phyloP scores from a whole-genome alignment of 2,797 vertebrate genomes.

The Clarias laeviceps region DNA sequence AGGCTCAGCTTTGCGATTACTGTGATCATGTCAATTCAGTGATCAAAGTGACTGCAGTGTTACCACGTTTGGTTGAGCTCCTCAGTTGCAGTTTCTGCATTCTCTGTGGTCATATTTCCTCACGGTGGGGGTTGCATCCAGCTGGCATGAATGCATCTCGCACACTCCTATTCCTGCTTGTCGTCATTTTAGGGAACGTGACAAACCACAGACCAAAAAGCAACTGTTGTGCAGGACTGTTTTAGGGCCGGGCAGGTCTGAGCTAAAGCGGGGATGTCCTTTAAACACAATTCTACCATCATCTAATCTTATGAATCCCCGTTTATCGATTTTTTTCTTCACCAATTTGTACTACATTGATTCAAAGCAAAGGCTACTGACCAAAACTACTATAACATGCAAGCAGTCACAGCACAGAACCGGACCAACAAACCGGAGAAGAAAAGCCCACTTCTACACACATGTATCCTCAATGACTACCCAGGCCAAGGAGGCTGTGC shows the following conservation, averaged over 20 bases:
- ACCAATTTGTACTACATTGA: background rate
- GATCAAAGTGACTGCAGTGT: constrained; percentile 4
- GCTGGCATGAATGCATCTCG: constrained; percentile 14
- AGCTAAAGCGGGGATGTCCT: constrained; percentile 45
- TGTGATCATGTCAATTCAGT: constrained; percentile 6
- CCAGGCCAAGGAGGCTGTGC: constrained; percentile 54
- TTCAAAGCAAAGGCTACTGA: background rate
- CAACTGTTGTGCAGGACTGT: constrained; percentile 29
- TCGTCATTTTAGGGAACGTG: constrained; percentile 33
- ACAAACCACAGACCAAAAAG: constrained; percentile 41
- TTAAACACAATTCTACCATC: background rate
- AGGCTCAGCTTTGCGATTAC: background rate
- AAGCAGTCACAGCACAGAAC: background rate
- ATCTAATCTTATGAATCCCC: background rate
- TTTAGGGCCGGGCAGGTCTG: constrained; percentile 21
- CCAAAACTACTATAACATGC: background rate
- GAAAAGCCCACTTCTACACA: background rate
- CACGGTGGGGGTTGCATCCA: constrained; percentile 24
- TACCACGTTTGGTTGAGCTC: background rate
- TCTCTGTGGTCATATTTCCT: constrained; percentile 42
- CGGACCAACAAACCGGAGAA: background rate
- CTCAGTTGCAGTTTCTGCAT: constrained; percentile 31
- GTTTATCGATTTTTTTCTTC: background rate
- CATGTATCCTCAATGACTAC: constrained; percentile 18
- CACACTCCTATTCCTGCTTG: constrained; percentile 1